phyloP scores from a whole-genome alignment of 2,797 vertebrate species.

The Coracias cyanogaster region DNA sequence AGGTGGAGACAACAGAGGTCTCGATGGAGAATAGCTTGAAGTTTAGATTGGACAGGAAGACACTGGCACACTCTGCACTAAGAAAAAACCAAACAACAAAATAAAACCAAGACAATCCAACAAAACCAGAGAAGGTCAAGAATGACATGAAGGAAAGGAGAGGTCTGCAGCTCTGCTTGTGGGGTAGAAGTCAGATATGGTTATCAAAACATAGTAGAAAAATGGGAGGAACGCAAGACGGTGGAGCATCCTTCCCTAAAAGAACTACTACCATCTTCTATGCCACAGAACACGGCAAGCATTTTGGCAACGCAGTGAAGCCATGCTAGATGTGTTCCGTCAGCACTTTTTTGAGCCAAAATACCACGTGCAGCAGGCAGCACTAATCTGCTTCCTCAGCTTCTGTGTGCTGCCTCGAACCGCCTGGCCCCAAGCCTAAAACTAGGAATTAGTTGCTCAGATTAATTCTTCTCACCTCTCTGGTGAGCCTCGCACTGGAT shows the following conservation, averaged over 20 bases:
- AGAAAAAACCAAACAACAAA: not conserved
- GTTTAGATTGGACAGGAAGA: not conserved
- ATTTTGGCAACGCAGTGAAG: slow-evolving; percentile 35
- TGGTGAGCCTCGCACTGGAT: slow-evolving; percentile 17
- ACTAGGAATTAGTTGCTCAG: slow-evolving; percentile 53
- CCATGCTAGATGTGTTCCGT: slow-evolving; percentile 21
- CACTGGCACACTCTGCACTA: not conserved
- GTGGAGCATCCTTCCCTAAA: not conserved
- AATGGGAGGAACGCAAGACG: not conserved
- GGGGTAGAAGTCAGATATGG: fast-evolving
- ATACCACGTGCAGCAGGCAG: slow-evolving; percentile 41
- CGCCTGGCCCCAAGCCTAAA: slow-evolving; percentile 48
- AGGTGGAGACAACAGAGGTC: not conserved
- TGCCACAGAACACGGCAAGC: not conserved
- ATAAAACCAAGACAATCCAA: not conserved
- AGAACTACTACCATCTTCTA: not conserved
- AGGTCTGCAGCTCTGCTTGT: not conserved
- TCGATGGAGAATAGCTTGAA: not conserved
- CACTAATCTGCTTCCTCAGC: slow-evolving; percentile 35
- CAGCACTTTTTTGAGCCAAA: slow-evolving; percentile 63
- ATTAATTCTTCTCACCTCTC: slow-evolving; percentile 59
- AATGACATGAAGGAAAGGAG: not conserved
- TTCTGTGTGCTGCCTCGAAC: slow-evolving; percentile 14
- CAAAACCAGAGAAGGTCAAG: not conserved
- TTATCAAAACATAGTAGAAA: not conserved